Evolutionary conservation across 2,888 invertebrate genomes (phyloP), one percentile per base, ranked within the genome.

Genomic region (Philopedon plagiatum): DNA sequence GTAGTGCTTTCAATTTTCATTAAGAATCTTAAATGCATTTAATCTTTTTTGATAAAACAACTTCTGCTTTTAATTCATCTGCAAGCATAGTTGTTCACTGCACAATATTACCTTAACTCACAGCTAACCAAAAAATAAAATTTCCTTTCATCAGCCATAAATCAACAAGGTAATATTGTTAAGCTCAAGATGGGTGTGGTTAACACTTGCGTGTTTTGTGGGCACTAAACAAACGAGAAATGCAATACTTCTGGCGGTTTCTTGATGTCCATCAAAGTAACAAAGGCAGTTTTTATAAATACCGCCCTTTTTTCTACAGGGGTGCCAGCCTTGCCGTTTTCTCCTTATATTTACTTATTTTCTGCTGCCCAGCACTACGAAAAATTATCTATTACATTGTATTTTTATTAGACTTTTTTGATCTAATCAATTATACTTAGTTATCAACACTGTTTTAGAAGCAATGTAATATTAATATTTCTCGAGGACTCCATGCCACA

Each of bases 131-230:
- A 39, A 2, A 1, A 11, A 1, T n/a, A 37, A 37, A 13, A 39
- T 5, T 39, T 19, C 5, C 18, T 44, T n/a, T 23, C n/a, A 1
- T 11, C 21, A n/a, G 1, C 3, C 23, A 46, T 46, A 46, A 46
- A 21, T 46, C 21, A 46, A 46, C 2, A 23, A 46, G 46, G 46
- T 21, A 46, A 46, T 46, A 46, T 46, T 46, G 46, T 21, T 21
- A 23, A 46, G 23, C 23, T 46, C 11, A 46, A 46, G 9, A 2
- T 1, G 46, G 46, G 21, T 46, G 21, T 21, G 46, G 21, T 8
- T 11, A 4, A 46, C 21, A 46, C 23, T 46, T 46, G 46, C 46
- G 46, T 46, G 46, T 46, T 23, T 46, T 19, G 21, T 21, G 46
- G 46, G 23, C 46, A 46, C 23, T 44, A 44, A 44, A 19, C 19